Conservation (phyloP, 2,888 invertebrate genomes). For the Fabriciana adippe region DNA sequence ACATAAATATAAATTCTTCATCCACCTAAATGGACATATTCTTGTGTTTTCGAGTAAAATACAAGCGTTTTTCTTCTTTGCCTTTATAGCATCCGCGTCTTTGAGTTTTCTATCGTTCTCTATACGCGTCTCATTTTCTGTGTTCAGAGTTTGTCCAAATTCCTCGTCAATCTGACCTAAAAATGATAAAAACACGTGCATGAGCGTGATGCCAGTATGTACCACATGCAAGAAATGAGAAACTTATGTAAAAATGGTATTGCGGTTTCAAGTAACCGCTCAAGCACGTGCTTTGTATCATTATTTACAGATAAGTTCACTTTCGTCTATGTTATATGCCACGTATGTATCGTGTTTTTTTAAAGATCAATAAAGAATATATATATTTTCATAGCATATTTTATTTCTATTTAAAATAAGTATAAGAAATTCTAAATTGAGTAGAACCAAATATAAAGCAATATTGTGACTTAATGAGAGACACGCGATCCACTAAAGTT, state of each 20-base stretch:
- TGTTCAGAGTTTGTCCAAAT: slow-evolving; percentile 33
- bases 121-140: slow-evolving; percentile 41
- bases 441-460: too few species aligned
- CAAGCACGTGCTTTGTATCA: slow-evolving; percentile 38
- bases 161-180: slow-evolving; percentile 61
- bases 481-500: too few species aligned
- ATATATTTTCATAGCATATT: too few species aligned
- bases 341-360: too few species aligned
- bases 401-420: too few species aligned
- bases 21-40: slow-evolving; percentile 72
- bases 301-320: background rate
- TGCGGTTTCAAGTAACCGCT: slow-evolving; percentile 24
- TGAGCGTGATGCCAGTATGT: slow-evolving; percentile 45
- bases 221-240: slow-evolving; percentile 36
- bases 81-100: slow-evolving; percentile 52
- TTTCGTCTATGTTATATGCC: too few species aligned
- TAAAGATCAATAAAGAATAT: too few species aligned
- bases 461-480: too few species aligned
- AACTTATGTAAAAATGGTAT: slow-evolving; percentile 6
- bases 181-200: slow-evolving; percentile 65
- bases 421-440: too few species aligned
- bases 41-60: slow-evolving; percentile 61
- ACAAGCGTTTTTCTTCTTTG: slow-evolving; percentile 56
- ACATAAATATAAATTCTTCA: slow-evolving; percentile 66
- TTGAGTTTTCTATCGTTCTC: slow-evolving; percentile 46